phyloP scores from a whole-genome alignment of 2,888 invertebrate genomes.

The Patella depressa region DNA sequence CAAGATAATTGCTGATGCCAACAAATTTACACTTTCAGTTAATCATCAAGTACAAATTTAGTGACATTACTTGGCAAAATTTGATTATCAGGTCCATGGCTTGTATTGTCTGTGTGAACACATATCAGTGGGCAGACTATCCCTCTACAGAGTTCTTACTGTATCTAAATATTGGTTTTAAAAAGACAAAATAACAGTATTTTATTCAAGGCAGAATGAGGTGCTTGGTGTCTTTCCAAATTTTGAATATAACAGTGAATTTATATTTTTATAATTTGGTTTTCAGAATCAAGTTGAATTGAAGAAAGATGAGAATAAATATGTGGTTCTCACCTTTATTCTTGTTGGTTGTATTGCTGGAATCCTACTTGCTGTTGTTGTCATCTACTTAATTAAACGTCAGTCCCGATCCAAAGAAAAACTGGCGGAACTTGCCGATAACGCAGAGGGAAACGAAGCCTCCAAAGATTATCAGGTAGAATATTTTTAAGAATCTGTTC shows the following conservation, averaged over 20 bases:
- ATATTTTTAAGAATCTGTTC: background rate
- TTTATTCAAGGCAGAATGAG: background rate
- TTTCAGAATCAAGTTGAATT: slow-evolving; percentile 53
- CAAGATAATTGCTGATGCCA: too few species aligned
- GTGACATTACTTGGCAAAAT: too few species aligned
- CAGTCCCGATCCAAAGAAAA: slow-evolving; percentile 86
- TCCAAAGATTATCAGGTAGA: slow-evolving; percentile 92
- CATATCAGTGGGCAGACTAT: too few species aligned
- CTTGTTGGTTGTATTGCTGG: slow-evolving; percentile 79
- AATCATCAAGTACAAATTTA: too few species aligned
- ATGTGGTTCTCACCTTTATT: slow-evolving; percentile 75
- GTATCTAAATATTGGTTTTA: too few species aligned
- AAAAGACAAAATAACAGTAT: too few species aligned
- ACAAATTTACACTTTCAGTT: too few species aligned
- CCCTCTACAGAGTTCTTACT: too few species aligned
- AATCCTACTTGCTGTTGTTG: slow-evolving; percentile 76
- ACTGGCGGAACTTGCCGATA: slow-evolving; percentile 79
- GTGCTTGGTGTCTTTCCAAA: background rate
- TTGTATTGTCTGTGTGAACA: too few species aligned
- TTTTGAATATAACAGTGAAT: background rate
- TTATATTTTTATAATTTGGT: slow-evolving; percentile 20
- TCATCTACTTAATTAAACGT: slow-evolving; percentile 80
- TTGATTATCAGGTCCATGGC: too few species aligned
- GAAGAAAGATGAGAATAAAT: slow-evolving; percentile 52
- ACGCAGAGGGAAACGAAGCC: slow-evolving; percentile 81